Percentiles rank a stretch among this genome's conserved stretches.
These are phyloP conservation scores for Yponomeuta plumbellus DNA, from an alignment of 2,888 invertebrate genomes.

Conservation along the genomic window DNA sequence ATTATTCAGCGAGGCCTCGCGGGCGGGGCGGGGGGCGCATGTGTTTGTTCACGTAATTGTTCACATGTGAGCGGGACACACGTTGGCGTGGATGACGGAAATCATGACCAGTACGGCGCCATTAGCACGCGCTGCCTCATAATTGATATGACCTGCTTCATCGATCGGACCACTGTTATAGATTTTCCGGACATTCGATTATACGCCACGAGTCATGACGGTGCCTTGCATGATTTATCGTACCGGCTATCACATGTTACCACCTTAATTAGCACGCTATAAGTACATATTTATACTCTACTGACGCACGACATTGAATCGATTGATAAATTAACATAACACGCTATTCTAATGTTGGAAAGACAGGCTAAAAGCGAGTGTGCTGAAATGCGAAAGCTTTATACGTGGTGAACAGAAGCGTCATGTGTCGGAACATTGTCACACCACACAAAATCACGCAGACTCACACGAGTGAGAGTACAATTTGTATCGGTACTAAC, in stretches of 20 bases:
- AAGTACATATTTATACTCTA: not conserved
- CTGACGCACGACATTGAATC: not conserved
- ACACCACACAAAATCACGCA: constrained; percentile 52
- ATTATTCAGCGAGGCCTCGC: constrained; percentile 67
- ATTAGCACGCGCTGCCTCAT: constrained; percentile 38
- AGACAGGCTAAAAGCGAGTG: constrained; percentile 56
- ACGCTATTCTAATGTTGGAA: constrained; percentile 61
- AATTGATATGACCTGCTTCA: constrained; percentile 43
- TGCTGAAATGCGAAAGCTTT: constrained; percentile 43
- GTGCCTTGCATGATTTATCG: not conserved
- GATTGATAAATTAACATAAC: constrained; percentile 22
- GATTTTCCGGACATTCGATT: constrained; percentile 5
- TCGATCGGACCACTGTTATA: constrained; percentile 33
- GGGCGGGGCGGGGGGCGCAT: constrained; percentile 33
- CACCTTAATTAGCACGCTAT: not conserved
- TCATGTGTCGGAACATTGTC: constrained; percentile 38
- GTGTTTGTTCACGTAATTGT: constrained; percentile 42
- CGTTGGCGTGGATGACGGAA: constrained; percentile 33
- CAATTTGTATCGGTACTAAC: constrained; percentile 52
- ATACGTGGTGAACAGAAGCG: constrained; percentile 39
- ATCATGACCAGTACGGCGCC: constrained; percentile 29
- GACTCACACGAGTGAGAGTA: constrained; percentile 40
- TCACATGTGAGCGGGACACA: constrained; percentile 38
- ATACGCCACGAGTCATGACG: constrained; percentile 15
- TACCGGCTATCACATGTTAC: not conserved